A percentile compares a stretch with the other conserved stretches of the same genome.
These are phyloP conservation scores for Chaenodraco wilsoni DNA, from an alignment of 2,797 vertebrate genomes.

Conservation along the genomic window DNA sequence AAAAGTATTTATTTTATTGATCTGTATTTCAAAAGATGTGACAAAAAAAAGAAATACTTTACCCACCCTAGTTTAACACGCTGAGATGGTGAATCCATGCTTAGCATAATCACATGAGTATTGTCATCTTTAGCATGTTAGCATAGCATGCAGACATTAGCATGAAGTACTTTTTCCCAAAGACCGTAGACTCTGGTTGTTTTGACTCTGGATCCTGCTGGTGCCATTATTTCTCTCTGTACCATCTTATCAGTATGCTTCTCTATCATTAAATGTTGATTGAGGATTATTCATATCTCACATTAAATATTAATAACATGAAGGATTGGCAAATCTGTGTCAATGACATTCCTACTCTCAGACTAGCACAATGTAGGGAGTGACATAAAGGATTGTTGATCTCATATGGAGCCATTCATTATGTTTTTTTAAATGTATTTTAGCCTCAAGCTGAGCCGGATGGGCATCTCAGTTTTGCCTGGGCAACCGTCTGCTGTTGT, in stretches of 20 bases:
- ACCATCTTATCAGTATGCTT: constrained; percentile 1
- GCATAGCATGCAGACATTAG: constrained; percentile 11
- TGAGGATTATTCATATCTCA: constrained; percentile 52
- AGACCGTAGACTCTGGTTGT: not conserved
- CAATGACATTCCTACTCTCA: constrained; percentile 21
- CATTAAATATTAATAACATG: constrained; percentile 61
- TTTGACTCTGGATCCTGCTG: constrained; percentile 9
- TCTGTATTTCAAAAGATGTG: too few relatives aligned
- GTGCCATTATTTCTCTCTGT: constrained; percentile 13
- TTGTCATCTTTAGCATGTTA: not conserved
- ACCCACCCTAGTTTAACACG: too few relatives aligned
- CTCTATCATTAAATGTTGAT: constrained; percentile 32
- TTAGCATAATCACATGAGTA: not conserved
- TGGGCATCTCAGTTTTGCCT: constrained; percentile 7
- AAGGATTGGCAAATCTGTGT: constrained; percentile 48
- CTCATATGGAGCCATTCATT: constrained; percentile 6
- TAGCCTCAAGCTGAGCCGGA: constrained; percentile 24
- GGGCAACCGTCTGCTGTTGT: constrained; percentile 40
- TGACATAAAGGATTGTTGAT: constrained; percentile 1
- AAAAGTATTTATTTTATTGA: too few relatives aligned
- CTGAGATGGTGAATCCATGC: not conserved
- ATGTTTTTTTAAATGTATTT: constrained; percentile 12
- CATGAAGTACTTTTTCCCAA: not conserved
- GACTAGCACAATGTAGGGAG: not conserved
- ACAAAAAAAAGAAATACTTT: too few relatives aligned